These are phyloP conservation scores for Acleris sparsana DNA, from an alignment of 2,888 invertebrate species.

Conservation along the genomic window DNA sequence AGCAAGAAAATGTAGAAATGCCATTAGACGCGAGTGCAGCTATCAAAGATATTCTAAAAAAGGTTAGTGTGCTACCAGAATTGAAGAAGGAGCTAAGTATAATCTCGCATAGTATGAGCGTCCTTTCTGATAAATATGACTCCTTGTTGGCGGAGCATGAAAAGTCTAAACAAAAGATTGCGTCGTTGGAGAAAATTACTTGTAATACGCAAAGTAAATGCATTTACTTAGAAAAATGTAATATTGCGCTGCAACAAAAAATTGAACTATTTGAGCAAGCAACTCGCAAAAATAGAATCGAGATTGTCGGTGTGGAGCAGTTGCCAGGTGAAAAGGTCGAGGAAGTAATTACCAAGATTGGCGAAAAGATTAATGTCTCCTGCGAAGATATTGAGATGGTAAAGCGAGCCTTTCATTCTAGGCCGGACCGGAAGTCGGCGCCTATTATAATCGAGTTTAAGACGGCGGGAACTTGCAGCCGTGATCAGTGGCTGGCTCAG, in stretches of 20 bases:
- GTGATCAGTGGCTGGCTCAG: neutral
- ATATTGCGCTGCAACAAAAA: conserved; percentile 29
- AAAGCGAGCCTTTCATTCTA: neutral
- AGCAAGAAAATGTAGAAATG: conserved; percentile 16
- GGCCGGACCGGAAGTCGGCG: neutral
- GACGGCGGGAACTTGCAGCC: neutral
- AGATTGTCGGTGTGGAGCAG: conserved; percentile 34
- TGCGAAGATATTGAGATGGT: neutral
- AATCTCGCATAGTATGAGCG: conserved; percentile 1
- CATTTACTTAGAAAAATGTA: conserved; percentile 5
- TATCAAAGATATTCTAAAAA: conserved; percentile 36
- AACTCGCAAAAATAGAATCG: neutral
- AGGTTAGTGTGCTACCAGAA: conserved; percentile 32
- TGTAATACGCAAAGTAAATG: neutral
- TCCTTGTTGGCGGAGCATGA: conserved; percentile 3
- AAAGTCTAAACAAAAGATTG: conserved; percentile 5
- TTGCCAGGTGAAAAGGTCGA: conserved; percentile 29
- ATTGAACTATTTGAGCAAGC: conserved; percentile 1
- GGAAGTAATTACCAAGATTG: conserved; percentile 13
- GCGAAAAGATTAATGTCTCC: conserved; percentile 1
- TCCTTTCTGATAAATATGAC: conserved; percentile 12
- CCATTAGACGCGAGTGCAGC: conserved; percentile 15
- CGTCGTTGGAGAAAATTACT: conserved; percentile 16
- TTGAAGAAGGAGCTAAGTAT: conserved; percentile 11
- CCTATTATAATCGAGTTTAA: conserved; percentile 2